Conservation (phyloP, 2,888 invertebrate species). For the Chaetoderma sp. region DNA sequence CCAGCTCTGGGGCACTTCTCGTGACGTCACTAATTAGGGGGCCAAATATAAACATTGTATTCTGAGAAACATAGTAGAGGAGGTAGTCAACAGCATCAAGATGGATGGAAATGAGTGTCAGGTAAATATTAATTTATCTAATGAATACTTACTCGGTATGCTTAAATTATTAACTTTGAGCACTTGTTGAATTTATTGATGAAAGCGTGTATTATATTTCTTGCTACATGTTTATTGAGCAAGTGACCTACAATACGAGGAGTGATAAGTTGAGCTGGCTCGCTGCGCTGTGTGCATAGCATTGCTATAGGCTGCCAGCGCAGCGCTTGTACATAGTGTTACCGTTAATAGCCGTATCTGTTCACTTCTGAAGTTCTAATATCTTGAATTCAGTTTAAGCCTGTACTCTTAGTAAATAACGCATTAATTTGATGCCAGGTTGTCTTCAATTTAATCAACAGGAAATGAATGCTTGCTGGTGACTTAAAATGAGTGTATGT, state of each 20-base stretch:
- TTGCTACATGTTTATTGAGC: neutral
- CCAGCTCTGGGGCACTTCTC: slow-evolving; percentile 43
- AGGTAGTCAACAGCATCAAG: slow-evolving; percentile 42
- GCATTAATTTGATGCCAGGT: no score
- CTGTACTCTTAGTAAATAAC: no score
- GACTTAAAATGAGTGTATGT: no score
- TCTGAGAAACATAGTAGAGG: slow-evolving; percentile 49
- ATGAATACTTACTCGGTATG: slow-evolving; percentile 17
- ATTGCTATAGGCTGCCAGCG: no score
- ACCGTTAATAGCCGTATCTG: no score
- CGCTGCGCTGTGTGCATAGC: no score
- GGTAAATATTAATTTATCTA: slow-evolving; percentile 45
- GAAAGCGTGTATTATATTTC: slow-evolving; percentile 34
- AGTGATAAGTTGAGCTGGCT: no score
- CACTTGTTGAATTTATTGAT: slow-evolving; percentile 28
- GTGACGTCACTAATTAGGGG: slow-evolving; percentile 68
- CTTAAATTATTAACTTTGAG: slow-evolving; percentile 27
- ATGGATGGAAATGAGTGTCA: slow-evolving; percentile 52
- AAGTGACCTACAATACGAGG: slow-evolving; percentile 13
- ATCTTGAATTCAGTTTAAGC: no score
- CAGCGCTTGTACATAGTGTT: no score
- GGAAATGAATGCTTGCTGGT: no score
- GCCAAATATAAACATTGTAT: slow-evolving; percentile 64
- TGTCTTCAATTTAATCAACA: no score
- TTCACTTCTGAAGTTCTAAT: no score